A percentile compares a stretch with the other conserved stretches of the same genome.
These are phyloP conservation scores for Stegodyphus dumicola DNA, from an alignment of 1,140 invertebrate genomes.

Conservation along the genomic window DNA sequence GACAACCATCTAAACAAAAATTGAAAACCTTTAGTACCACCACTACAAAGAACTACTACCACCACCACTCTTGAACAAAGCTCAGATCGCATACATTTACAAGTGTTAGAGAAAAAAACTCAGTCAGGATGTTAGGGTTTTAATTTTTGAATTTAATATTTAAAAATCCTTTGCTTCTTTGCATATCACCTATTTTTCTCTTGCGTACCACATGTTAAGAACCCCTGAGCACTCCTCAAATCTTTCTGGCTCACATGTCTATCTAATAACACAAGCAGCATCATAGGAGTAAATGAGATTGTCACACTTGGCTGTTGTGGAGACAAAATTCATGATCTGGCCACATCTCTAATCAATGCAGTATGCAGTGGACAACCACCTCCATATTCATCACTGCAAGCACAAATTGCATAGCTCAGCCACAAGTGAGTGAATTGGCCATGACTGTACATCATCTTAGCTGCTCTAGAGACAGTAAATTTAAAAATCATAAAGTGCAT, in stretches of 20 bases:
- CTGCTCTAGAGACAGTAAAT: neutral
- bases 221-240: constrained; percentile 42
- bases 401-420: neutral
- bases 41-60: no score
- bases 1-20: no score
- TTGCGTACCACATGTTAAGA: no score
- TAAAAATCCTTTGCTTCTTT: no score
- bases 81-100: no score
- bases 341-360: neutral
- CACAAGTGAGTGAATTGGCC: neutral
- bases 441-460: neutral
- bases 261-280: neutral
- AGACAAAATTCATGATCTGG: constrained; percentile 1
- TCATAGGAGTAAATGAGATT: neutral
- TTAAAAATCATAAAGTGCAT: neutral
- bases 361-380: no score
- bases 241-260: neutral
- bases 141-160: no score
- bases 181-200: no score
- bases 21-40: no score
- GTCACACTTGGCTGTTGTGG: neutral
- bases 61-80: no score
- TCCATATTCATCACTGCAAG: neutral
- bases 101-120: no score
- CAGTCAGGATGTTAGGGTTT: no score